These are phyloP conservation scores for Erebia epiphron DNA, from an alignment of 2,888 invertebrate genomes.

Conservation along the genomic window DNA sequence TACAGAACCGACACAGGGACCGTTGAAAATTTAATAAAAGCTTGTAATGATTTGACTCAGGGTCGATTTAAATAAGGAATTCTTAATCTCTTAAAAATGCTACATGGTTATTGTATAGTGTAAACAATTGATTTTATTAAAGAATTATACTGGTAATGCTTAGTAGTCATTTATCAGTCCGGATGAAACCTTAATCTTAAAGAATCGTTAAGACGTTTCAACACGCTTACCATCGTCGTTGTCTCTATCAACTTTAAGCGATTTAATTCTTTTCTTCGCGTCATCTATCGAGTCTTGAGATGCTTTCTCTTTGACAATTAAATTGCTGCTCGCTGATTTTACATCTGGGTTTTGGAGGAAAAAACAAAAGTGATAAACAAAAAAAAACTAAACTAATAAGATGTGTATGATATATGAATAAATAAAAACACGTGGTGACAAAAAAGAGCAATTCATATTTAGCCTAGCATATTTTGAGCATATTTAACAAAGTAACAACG, in stretches of 20 bases:
- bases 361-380: conserved; percentile 41
- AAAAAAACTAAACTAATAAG: conserved; percentile 44
- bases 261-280: conserved; percentile 74
- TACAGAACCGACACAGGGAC: too few species aligned
- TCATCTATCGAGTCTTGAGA: conserved; percentile 74
- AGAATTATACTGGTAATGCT: too few species aligned
- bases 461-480: too few species aligned
- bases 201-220: background rate
- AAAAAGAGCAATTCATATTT: too few species aligned
- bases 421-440: conserved; percentile 14
- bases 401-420: background rate
- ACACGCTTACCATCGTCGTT: conserved; percentile 74
- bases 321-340: conserved; percentile 61
- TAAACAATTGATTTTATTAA: too few species aligned
- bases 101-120: too few species aligned
- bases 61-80: too few species aligned
- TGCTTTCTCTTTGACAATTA: conserved; percentile 61
- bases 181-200: background rate
- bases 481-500: too few species aligned
- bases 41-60: too few species aligned
- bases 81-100: too few species aligned
- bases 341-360: conserved; percentile 50
- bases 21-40: too few species aligned
- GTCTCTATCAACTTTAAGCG: conserved; percentile 75
- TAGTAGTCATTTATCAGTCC: background rate